Conservation (phyloP, 2,113 vertebrate species). For the Spea multiplicata region DNA sequence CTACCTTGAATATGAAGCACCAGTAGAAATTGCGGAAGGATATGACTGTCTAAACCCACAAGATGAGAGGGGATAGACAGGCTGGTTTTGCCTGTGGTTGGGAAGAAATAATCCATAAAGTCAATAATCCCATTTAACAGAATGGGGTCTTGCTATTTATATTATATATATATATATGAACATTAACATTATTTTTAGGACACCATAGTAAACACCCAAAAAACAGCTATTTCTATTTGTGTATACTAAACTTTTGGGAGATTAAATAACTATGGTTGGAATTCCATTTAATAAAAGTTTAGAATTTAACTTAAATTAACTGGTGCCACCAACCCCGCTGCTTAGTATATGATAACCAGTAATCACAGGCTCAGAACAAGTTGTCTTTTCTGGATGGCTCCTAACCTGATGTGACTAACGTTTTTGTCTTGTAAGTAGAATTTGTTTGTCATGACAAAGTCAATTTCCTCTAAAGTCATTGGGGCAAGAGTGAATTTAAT, state of each 20-base stretch:
- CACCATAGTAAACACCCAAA: not conserved
- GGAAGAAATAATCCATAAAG: constrained; percentile 67
- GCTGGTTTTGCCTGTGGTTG: constrained; percentile 92
- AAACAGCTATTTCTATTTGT: not conserved
- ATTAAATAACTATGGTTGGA: not conserved
- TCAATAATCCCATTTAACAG: not conserved
- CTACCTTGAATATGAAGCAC: constrained; percentile 96
- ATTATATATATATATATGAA: not conserved
- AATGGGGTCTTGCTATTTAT: not conserved
- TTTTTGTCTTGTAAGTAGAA: not conserved
- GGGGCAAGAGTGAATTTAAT: not conserved
- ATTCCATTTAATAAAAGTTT: no score
- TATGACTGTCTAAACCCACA: constrained; percentile 97
- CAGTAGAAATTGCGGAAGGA: constrained; percentile 81
- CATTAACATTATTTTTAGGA: no score
- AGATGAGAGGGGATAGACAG: constrained; percentile 94
- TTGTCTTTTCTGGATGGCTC: not conserved
- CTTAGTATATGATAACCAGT: not conserved
- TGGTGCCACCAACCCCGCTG: not conserved
- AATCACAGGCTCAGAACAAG: not conserved
- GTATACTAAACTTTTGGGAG: not conserved
- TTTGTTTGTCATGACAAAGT: not conserved
- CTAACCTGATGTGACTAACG: not conserved
- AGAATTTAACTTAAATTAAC: no score
- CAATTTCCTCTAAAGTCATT: not conserved